These are phyloP conservation scores for Therioaphis trifolii DNA, from an alignment of 2,888 invertebrate genomes.

Conservation along the genomic window DNA sequence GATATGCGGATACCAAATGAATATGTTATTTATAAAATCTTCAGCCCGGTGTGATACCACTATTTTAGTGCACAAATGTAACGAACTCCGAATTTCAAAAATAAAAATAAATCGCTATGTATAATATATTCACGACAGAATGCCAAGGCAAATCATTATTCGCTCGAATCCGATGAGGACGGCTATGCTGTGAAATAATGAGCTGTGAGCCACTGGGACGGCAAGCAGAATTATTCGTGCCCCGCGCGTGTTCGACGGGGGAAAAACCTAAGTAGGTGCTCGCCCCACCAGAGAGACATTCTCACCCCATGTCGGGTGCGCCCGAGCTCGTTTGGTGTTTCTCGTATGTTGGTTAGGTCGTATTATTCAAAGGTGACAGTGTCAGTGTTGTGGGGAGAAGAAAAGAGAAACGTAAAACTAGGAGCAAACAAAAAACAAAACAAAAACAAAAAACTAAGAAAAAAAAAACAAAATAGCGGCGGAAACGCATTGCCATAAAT, in stretches of 20 bases:
- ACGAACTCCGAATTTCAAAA: no score
- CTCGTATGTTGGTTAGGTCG: background rate
- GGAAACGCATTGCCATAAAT: conserved; percentile 19
- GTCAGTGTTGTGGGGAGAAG: background rate
- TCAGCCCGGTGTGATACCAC: no score
- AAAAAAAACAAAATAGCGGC: background rate
- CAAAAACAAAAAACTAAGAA: no score
- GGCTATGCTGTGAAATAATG: background rate
- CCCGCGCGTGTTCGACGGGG: background rate
- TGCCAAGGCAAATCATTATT: background rate
- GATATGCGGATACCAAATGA: no score
- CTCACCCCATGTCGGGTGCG: background rate
- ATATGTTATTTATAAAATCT: no score
- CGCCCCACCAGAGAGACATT: background rate
- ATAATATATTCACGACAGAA: no score
- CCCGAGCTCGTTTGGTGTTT: background rate
- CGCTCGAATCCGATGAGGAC: background rate
- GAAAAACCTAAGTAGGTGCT: background rate
- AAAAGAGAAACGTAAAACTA: no score
- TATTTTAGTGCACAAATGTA: no score
- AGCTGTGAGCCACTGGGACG: background rate
- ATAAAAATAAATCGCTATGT: no score
- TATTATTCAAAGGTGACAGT: conserved; percentile 12
- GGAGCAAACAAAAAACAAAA: no score
- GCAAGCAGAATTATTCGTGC: no score